Conservation (phyloP, 2,888 invertebrate genomes). For the Liopterus haemorrhoidalis region DNA sequence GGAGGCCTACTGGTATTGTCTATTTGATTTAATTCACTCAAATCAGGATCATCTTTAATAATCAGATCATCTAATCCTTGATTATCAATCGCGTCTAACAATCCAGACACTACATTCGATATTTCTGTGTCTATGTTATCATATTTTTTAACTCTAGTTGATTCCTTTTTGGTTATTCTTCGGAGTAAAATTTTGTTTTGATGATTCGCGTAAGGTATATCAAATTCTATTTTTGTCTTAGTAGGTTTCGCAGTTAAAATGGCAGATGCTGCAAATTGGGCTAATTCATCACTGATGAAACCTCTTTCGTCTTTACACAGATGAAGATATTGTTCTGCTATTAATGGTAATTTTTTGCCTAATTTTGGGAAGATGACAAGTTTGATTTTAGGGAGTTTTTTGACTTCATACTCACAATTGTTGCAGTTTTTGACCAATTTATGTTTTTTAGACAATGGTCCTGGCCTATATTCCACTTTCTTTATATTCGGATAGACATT, state of each 20-base stretch:
- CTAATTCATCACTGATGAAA: slow-evolving; percentile 48
- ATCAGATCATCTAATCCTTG: slow-evolving; percentile 53
- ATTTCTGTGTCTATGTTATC: background rate
- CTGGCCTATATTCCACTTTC: slow-evolving; percentile 52
- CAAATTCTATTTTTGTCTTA: slow-evolving; percentile 48
- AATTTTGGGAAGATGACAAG: slow-evolving; percentile 49
- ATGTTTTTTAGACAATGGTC: slow-evolving; percentile 51
- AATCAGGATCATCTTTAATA: slow-evolving; percentile 43
- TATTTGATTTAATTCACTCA: slow-evolving; percentile 29
- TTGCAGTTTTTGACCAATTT: slow-evolving; percentile 46
- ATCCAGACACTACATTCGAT: slow-evolving; percentile 46
- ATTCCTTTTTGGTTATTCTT: slow-evolving; percentile 33
- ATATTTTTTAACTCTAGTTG: background rate
- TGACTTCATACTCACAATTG: slow-evolving; percentile 47
- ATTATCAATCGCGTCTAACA: slow-evolving; percentile 57
- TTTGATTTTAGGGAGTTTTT: slow-evolving; percentile 49
- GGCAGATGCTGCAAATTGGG: slow-evolving; percentile 53
- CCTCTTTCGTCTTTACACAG: slow-evolving; percentile 44
- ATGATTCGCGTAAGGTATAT: slow-evolving; percentile 53
- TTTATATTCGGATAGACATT: too few relatives aligned
- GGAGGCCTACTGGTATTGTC: slow-evolving; percentile 17
- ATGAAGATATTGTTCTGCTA: slow-evolving; percentile 46
- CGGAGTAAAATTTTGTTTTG: slow-evolving; percentile 53
- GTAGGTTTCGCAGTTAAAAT: slow-evolving; percentile 42
- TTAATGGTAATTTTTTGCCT: slow-evolving; percentile 47